These are phyloP conservation scores for Teinopalpus imperialis DNA, from an alignment of 2,888 invertebrate genomes.

Conservation along the genomic window DNA sequence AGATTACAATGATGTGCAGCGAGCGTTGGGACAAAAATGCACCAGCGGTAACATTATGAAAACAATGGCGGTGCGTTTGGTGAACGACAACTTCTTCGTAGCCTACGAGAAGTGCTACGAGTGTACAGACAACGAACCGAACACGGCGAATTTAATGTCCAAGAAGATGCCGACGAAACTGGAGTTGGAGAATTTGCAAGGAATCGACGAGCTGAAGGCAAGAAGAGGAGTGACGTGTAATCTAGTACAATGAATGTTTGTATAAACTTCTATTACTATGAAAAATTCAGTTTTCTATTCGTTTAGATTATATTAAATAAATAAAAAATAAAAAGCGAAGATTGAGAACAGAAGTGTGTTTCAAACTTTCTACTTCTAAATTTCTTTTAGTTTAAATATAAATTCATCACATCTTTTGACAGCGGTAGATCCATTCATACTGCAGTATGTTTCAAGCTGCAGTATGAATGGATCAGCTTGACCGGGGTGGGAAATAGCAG, in stretches of 20 bases:
- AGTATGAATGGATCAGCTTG: too few relatives aligned
- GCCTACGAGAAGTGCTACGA: constrained; percentile 18
- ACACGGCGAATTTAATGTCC: constrained; percentile 22
- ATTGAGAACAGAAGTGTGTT: too few relatives aligned
- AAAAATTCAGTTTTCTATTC: too few relatives aligned
- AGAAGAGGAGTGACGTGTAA: constrained; percentile 8
- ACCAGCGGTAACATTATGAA: constrained; percentile 8
- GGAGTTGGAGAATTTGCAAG: constrained; percentile 11
- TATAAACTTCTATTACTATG: too few relatives aligned
- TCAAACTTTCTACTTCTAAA: too few relatives aligned
- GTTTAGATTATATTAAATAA: too few relatives aligned
- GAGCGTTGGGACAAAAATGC: constrained; percentile 9
- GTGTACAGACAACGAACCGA: constrained; percentile 17
- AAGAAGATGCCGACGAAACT: constrained; percentile 9
- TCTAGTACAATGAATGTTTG: constrained; percentile 12
- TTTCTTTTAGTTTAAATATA: too few relatives aligned
- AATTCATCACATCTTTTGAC: too few relatives aligned
- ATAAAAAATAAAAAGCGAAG: too few relatives aligned
- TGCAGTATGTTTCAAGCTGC: too few relatives aligned
- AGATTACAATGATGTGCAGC: constrained; percentile 9
- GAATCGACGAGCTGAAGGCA: constrained; percentile 14
- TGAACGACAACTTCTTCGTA: constrained; percentile 19
- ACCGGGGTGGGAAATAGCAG: too few relatives aligned
- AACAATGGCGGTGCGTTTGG: constrained; percentile 17
- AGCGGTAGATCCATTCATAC: too few relatives aligned